Evolutionary conservation across 1,140 invertebrate species (phyloP), one percentile per base, ranked within the genome.

Genomic region (Phthorimaea operculella): DNA sequence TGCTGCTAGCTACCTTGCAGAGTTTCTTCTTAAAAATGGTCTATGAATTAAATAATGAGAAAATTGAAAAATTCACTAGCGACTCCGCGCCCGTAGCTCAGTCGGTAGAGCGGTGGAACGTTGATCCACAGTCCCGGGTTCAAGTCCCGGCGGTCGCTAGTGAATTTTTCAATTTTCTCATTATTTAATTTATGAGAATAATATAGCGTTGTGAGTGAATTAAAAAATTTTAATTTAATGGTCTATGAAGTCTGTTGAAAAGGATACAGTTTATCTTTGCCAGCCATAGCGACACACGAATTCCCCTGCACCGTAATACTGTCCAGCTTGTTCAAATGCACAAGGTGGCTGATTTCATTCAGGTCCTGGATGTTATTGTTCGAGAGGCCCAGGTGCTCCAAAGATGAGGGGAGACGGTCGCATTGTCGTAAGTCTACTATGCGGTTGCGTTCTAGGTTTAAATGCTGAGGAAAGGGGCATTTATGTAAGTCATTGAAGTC

Each of bases 281-380:
- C 90, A 64, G 88, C 87, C 85, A 90, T 89, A 54, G 88, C 87
- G 45, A 95, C 90, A 86, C 94, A 96, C 0, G 94, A 94, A 87
- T 98, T 98, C 55, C 94, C 93, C 62, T 90, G 89, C 52, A 98
- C 88, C 8, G 94, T 94, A 59, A 97, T 89, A 77, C 93, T 94
- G 51, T 92, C 89, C 52, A 98, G 79, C 68, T 91, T 89, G 14
- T 83, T 87, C 49, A 97, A 84, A 76, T 93, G 90, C 8, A 89
- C 90, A 52, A 98, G 84, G 76, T 93, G 92, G 11, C 90, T 93
- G 57, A 97, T 90, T 87, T 96, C 94, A 85, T 95, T 96, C 34
- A 98, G 83, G 84, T 98, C 95, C 39, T 88, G 88, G 47, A 97
- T 90, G 64, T 90, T 91, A 83, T 98, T 98, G 74, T 93, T 91